These are phyloP conservation scores for Temnothorax rugatulus DNA, from an alignment of 2,888 invertebrate genomes.

Conservation along the genomic window DNA sequence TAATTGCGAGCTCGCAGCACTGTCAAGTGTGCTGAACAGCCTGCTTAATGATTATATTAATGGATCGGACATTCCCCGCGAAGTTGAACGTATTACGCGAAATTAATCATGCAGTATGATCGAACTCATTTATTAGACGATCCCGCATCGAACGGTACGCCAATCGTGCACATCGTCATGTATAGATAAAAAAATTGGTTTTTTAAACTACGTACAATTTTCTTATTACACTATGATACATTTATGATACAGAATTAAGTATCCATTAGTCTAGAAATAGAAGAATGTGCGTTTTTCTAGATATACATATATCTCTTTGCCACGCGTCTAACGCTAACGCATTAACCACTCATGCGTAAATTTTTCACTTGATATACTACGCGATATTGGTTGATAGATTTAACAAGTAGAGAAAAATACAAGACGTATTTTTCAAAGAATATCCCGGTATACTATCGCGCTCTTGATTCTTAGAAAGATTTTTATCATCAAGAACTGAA, in stretches of 20 bases:
- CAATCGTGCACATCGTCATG: not conserved
- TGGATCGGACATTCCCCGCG: conserved; percentile 31
- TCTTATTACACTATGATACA: not conserved
- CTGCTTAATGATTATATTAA: conserved; percentile 57
- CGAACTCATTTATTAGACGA: conserved; percentile 14
- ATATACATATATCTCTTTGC: not conserved
- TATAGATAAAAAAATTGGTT: not conserved
- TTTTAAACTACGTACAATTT: not conserved
- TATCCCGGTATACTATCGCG: not conserved
- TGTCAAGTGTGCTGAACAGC: conserved; percentile 54
- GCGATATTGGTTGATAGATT: not conserved
- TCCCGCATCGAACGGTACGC: not conserved
- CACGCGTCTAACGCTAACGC: conserved; percentile 3
- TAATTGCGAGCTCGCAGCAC: conserved; percentile 51
- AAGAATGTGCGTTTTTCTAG: not conserved
- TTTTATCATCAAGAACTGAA: conserved; percentile 4
- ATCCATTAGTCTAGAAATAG: not conserved
- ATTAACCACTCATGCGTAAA: conserved; percentile 17
- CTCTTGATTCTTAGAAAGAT: not conserved
- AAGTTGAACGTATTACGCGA: conserved; percentile 2
- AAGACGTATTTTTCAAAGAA: conserved; percentile 23
- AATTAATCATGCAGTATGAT: conserved; percentile 35
- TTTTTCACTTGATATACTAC: not conserved
- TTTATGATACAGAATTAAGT: conserved; percentile 5
- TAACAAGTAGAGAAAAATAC: conserved; percentile 15